Base-by-base conservation (phyloP, 2,888 invertebrate species). In the Nudaria mundana region DNA sequence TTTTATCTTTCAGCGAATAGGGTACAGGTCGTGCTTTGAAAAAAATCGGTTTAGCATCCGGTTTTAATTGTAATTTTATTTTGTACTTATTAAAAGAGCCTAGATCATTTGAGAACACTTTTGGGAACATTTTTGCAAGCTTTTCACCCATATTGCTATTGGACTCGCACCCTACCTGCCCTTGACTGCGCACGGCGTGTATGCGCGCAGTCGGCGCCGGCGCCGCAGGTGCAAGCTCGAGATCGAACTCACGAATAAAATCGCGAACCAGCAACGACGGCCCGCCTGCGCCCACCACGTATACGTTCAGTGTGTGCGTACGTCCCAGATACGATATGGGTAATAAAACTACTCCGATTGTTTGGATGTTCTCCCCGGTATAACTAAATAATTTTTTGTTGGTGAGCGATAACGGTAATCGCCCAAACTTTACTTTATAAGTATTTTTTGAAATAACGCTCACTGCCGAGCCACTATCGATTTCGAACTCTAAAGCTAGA, bases 381-480 rank as follows among this genome's bases (percentile, higher is more conserved):
- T 24, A 11, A 24, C 24, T 24, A 10, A 24, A 24, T 24, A 24
- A 8, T 3, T 24, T 24, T 24, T 12, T 24, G 5, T 24, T 11
- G 11, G 24, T 12, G 11, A 4, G 5, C 11, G 24, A 12, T 6
- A 24, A 10, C 11, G 24, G 24, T n/a, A 24, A 3, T 24, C 24
- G 11, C 11, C 11, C 11, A 4, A 12, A 24, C 10, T 24, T 1
- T 5, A 6, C 10, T 2, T 11, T 24, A n/a, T 12, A 11, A 11
- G 30, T 16, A 6, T 24, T 10, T 15, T 37, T 30, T 1, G 37
- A 30, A 11, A 37, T 37, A 6, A 12, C 24, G 3, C 30, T 37
- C 0, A 37, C 37, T 2, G 37, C 30, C 8, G 30, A 30, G 1
- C 37, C 37, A 14, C 15, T 30, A 20, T 37, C 37, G 1, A 37